Percentiles rank a stretch among this genome's conserved stretches.
Conservation (phyloP, 2,888 invertebrate genomes). For the Creontiades dilutus region DNA sequence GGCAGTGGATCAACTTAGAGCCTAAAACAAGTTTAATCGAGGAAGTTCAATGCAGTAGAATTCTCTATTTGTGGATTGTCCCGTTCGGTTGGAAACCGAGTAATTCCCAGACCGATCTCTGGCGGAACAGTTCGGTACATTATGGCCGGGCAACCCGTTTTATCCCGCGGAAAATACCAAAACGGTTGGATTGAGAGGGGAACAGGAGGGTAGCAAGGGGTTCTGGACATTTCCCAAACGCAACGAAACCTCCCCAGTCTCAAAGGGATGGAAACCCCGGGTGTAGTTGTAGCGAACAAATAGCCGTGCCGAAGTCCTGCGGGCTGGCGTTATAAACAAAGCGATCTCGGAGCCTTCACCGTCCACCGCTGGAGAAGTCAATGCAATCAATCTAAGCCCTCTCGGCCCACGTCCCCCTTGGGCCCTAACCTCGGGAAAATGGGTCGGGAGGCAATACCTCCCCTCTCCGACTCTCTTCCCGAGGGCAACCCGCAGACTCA, state of each 20-base stretch:
- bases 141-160: slow-evolving; percentile 11
- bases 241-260: slow-evolving; percentile 13
- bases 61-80: not conserved
- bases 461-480: not conserved
- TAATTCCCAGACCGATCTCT: not conserved
- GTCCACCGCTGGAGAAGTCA: not conserved
- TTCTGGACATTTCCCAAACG: slow-evolving; percentile 15
- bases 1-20: not conserved
- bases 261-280: not conserved
- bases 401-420: not conserved
- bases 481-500: slow-evolving; percentile 10
- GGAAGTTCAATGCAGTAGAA: not conserved
- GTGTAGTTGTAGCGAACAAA: slow-evolving; percentile 33
- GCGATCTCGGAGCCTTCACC: slow-evolving; percentile 11
- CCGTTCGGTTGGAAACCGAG: not conserved
- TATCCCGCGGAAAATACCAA: slow-evolving; percentile 24
- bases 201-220: not conserved
- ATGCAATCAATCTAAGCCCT: slow-evolving; percentile 10
- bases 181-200: not conserved
- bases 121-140: not conserved
- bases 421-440: not conserved
- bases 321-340: slow-evolving; percentile 56
- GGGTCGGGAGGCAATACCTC: not conserved
- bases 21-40: not conserved
- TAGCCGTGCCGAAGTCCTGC: slow-evolving; percentile 31